These are phyloP conservation scores for Streptopelia turtur DNA, from an alignment of 2,797 vertebrate genomes.

Conservation along the genomic window DNA sequence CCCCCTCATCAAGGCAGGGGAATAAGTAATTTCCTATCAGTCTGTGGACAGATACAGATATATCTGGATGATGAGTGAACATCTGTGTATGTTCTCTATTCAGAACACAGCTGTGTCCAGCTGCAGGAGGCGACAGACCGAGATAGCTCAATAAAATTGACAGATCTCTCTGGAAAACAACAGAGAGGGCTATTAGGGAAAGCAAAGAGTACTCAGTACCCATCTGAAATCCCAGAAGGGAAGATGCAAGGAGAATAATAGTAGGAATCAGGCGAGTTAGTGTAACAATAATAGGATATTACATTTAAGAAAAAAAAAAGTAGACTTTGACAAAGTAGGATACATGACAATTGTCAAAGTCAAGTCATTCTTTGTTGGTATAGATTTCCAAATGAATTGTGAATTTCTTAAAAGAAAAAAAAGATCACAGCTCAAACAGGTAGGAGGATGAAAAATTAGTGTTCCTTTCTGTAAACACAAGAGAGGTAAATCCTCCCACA, in stretches of 20 bases:
- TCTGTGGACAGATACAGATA: neutral
- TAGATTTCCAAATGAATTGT: neutral
- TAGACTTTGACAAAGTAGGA: neutral
- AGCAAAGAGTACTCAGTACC: neutral
- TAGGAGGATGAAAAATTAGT: slow-evolving; percentile 19
- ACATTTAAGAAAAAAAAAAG: neutral
- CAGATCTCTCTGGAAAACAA: slow-evolving; percentile 10
- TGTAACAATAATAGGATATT: neutral
- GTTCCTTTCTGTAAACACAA: neutral
- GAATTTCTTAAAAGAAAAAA: neutral
- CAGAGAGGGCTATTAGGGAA: neutral
- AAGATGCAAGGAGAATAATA: slow-evolving; percentile 18
- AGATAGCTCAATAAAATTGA: slow-evolving; percentile 24
- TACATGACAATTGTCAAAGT: neutral
- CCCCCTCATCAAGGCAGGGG: neutral
- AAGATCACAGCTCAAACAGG: neutral
- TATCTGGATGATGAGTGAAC: neutral
- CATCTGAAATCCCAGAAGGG: slow-evolving; percentile 13
- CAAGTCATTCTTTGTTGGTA: neutral
- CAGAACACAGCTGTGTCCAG: neutral
- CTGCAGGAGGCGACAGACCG: neutral
- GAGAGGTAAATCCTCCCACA: slow-evolving; percentile 6
- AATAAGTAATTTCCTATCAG: neutral
- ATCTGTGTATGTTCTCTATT: neutral
- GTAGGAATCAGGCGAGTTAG: neutral